These are phyloP conservation scores for Carassius auratus DNA, from an alignment of 2,113 vertebrate genomes.

Conservation along the genomic window DNA sequence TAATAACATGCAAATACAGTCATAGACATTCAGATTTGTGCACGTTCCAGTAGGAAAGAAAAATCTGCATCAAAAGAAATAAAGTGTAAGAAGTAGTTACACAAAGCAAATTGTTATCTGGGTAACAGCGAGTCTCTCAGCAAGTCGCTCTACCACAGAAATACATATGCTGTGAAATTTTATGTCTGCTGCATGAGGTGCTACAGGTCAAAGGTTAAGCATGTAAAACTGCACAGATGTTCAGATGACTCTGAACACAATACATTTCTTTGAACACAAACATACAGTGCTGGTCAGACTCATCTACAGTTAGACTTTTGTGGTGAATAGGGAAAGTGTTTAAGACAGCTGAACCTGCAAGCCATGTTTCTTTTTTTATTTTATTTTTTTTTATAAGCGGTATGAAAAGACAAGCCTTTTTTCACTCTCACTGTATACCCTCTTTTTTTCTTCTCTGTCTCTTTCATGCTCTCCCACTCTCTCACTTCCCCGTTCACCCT, in stretches of 20 bases:
- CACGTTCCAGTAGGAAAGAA: not conserved
- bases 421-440: no score
- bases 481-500: not conserved
- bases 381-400: constrained; percentile 13
- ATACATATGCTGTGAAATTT: constrained; percentile 7
- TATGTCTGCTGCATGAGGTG: constrained; percentile 6
- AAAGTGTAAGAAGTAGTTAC: no score
- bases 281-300: constrained; percentile 15
- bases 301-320: constrained; percentile 36
- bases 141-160: not conserved
- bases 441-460: not conserved
- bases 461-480: not conserved
- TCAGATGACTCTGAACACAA: constrained; percentile 22
- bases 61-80: no score
- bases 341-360: constrained; percentile 32
- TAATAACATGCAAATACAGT: not conserved
- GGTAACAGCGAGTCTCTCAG: not conserved
- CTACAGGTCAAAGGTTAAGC: constrained; percentile 37
- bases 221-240: constrained; percentile 40
- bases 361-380: not conserved
- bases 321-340: constrained; percentile 43
- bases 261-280: constrained; percentile 18
- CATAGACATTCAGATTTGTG: no score
- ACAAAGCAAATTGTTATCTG: not conserved
- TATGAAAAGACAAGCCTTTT: not conserved